Conservation (phyloP, 2,888 invertebrate species). For the Tillus elongatus region DNA sequence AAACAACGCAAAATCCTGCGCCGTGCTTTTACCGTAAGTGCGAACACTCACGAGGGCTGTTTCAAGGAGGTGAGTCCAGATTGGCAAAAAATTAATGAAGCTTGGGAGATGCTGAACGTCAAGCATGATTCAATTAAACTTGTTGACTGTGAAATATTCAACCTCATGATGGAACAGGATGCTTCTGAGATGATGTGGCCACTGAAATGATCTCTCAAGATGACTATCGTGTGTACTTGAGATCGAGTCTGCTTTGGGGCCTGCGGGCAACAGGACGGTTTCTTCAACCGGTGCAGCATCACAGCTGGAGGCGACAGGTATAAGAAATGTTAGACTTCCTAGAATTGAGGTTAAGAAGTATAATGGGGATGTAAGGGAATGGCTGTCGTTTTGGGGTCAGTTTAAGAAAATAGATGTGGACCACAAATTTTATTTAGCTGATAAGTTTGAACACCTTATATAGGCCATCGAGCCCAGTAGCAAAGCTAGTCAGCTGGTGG, state of each 20-base stretch:
- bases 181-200: not conserved
- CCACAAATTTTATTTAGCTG: not conserved
- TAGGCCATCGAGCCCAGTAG: not conserved
- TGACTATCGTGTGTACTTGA: no score
- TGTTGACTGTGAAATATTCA: not conserved
- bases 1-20: not conserved
- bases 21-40: not conserved
- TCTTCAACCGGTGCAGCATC: no score
- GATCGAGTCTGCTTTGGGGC: no score
- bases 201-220: no score
- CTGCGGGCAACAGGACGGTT: no score
- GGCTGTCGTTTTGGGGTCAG: slow-evolving; percentile 5
- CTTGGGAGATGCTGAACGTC: not conserved
- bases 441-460: not conserved
- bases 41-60: not conserved
- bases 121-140: not conserved
- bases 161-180: not conserved
- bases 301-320: not conserved
- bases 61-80: not conserved
- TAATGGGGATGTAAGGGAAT: not conserved
- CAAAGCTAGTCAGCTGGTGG: not conserved
- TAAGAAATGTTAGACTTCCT: not conserved
- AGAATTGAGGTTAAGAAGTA: not conserved
- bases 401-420: not conserved
- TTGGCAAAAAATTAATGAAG: not conserved